Conservation (phyloP, 2,797 vertebrate species). For the Parambassis ranga region DNA sequence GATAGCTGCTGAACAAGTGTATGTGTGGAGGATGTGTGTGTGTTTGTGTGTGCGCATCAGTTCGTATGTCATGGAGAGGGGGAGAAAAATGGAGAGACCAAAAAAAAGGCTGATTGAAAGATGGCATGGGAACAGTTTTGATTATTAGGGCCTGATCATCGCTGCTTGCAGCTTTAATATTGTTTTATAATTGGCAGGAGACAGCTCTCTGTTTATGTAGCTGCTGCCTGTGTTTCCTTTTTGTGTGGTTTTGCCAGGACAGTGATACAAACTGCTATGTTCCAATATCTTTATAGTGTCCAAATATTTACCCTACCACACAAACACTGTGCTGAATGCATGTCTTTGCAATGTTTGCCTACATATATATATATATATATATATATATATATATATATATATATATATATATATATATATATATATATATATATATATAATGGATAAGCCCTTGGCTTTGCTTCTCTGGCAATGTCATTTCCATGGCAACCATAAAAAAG, state of each 20-base stretch:
- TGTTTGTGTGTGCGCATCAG: constrained; percentile 2
- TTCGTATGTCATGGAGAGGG: constrained; percentile 5
- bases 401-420: constrained; percentile 22
- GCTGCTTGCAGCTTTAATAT: too few relatives aligned
- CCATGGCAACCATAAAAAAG: constrained; percentile 51
- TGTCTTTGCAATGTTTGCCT: not conserved
- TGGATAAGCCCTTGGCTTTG: constrained; percentile 26
- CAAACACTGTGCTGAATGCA: not conserved
- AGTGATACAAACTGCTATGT: too few relatives aligned
- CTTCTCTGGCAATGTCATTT: constrained; percentile 44
- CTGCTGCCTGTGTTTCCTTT: constrained; percentile 16
- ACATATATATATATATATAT: constrained; percentile 21
- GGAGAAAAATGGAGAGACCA: not conserved
- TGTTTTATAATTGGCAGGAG: constrained; percentile 25
- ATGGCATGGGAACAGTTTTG: constrained; percentile 21
- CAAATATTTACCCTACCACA: too few relatives aligned
- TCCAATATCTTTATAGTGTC: too few relatives aligned
- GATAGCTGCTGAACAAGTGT: constrained; percentile 52
- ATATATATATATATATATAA: constrained; percentile 21
- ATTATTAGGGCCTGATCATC: too few relatives aligned
- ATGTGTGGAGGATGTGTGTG: constrained; percentile 40
- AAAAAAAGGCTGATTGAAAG: constrained; percentile 12
- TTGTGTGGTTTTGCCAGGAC: too few relatives aligned
- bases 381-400: constrained; percentile 28
- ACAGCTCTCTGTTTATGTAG: constrained; percentile 5